Base-by-base conservation (phyloP, 2,797 vertebrate species). In the Molossus alvarezi region DNA sequence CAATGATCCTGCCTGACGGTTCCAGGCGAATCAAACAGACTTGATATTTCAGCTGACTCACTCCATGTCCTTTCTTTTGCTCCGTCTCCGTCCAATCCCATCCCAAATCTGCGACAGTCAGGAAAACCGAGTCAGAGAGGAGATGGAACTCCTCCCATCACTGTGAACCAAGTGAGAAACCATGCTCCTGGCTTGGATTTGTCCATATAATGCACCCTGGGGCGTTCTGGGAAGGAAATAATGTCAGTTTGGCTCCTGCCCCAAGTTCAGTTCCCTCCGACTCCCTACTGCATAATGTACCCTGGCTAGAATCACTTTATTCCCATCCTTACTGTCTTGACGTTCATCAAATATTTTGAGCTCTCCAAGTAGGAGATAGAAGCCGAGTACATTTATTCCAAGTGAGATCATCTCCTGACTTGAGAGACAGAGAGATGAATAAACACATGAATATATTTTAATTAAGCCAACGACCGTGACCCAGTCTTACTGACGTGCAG, bases 141-240 rank as follows among this genome's bases (percentile, higher is more conserved):
- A 88, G n/a, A 8, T 5, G 13, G 65, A 1, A 21, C 3, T 9
- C 10, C 27, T 69, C 25, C 76, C 77, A 23, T 84, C 23, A 1
- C 58, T 11, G 0, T 4, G 77, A 53, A 57, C 58, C 67, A 11
- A 57, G 21, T 13, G 72, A 37, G 58, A 41, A 92, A 15, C 85
- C 37, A 13, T 29, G n/a, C 23, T 5, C 7, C 72, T 45, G n/a
- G 72, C 72, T 80, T 75, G 41, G 23, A 17, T 21, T 58, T 18
- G 37, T 81, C 90, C 6, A 4, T 57, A 27, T 27, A 21, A 45
- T 11, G 45, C 8, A 58, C 73, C 33, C 18, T 57, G 67, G 51
- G 57, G 29, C 18, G 51, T 95, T 83, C 94, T 77, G 53, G 91
- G 92, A 90, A 94, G 86, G 62, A 17, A 27, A 18, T 53, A 48